Evolutionary conservation across 2,888 invertebrate genomes (phyloP).

Genomic region (Micoletzkya japonica): DNA sequence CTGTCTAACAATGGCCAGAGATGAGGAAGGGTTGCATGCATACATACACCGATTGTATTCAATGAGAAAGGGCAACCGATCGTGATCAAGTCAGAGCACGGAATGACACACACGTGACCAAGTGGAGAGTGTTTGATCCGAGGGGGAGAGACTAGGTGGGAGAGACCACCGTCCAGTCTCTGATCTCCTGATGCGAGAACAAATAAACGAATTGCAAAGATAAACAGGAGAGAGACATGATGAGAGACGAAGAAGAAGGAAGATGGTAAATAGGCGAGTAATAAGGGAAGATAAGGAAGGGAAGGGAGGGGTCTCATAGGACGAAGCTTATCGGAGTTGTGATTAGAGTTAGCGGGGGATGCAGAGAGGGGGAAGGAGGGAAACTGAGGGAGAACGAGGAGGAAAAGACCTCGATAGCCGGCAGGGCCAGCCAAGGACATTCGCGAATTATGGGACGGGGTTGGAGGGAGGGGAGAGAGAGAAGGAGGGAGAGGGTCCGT

Average conservation of each 20-base stretch:
- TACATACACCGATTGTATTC: background rate
- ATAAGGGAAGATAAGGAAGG: too few species aligned
- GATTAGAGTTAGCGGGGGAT: background rate
- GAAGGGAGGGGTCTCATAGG: background rate
- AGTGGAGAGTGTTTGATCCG: too few species aligned
- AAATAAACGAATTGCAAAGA: too few species aligned
- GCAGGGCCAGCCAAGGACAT: conserved; percentile 19
- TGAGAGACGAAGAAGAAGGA: too few species aligned
- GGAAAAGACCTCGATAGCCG: conserved; percentile 6
- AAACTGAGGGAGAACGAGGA: background rate
- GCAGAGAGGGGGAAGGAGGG: conserved; percentile 16
- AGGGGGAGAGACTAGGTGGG: too few species aligned
- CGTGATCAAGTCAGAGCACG: background rate
- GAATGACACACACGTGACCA: too few species aligned
- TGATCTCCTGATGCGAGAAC: too few species aligned
- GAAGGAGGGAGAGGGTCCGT: conserved; percentile 1
- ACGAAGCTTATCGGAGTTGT: background rate
- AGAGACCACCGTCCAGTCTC: too few species aligned
- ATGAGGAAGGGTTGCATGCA: conserved; percentile 9
- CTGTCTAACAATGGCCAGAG: conserved; percentile 18
- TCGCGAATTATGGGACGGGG: conserved; percentile 20
- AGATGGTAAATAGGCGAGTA: too few species aligned
- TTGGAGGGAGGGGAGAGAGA: conserved; percentile 4
- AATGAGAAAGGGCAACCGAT: background rate
- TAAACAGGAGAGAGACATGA: too few species aligned